Percentiles rank a stretch among this genome's conserved stretches.
Evolutionary conservation across 2,797 vertebrate species (phyloP).

Genomic region (Coluber constrictor): DNA sequence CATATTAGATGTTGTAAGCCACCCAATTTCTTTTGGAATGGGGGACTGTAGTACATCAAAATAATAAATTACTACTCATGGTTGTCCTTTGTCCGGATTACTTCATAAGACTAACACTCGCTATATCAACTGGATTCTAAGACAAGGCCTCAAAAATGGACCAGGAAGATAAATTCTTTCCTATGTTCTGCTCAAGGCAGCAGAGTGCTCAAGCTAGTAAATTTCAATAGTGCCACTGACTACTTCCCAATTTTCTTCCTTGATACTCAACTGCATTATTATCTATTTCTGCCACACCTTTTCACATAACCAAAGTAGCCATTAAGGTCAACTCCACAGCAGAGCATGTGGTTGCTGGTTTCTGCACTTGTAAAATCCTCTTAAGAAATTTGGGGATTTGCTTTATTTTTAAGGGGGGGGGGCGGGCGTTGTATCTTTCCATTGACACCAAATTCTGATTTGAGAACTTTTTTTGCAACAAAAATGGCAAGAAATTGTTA

Average conservation of each 20-base stretch:
- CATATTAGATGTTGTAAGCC: background rate
- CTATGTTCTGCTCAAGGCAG: background rate
- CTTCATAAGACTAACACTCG: background rate
- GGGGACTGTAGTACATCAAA: background rate
- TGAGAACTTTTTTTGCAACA: background rate
- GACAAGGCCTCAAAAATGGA: background rate
- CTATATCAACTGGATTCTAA: background rate
- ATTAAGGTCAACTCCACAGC: background rate
- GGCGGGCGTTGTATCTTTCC: background rate
- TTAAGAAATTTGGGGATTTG: background rate
- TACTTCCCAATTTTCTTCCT: background rate
- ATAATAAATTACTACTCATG: background rate
- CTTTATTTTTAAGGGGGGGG: background rate
- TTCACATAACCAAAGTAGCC: background rate
- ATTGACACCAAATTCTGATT: background rate
- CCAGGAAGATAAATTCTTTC: background rate
- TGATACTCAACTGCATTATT: background rate
- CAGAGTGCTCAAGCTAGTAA: background rate
- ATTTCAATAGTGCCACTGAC: background rate
- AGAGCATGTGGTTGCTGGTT: background rate
- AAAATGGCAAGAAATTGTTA: background rate
- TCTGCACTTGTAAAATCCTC: background rate
- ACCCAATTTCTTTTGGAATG: background rate
- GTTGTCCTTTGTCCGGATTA: background rate
- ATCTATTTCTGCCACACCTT: background rate